Evolutionary conservation across 2,888 invertebrate genomes (phyloP), one percentile per base, ranked within the genome.

Genomic region (Aleiodes alternator): DNA sequence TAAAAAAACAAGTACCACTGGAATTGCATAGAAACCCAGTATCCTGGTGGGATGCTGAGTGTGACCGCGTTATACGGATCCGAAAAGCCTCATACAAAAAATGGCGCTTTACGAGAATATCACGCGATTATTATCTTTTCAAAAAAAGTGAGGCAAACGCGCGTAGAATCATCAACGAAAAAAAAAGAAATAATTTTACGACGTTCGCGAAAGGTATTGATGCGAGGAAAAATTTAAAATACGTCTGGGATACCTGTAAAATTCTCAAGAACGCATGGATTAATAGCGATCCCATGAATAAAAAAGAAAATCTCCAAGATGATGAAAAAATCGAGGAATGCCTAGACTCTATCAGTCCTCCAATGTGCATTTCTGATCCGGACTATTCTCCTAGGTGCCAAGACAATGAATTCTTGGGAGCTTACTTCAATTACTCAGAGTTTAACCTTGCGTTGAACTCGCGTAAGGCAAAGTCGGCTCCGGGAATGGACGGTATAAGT

Each of bases 401-500:
- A 50, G 16, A 50, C n/a, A 48, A 48, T 4, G 66, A 66, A 23
- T 9, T 59, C 0, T 16, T 72, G n/a, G 55, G 69, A 4, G 12
- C 69, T 2, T 56, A 29, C 3, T 80, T 79, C 29, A 73, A 31
- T 14, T 79, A 73, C 51, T 70, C 64, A 8, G 79, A 78, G 69
- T 77, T 76, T 16, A 79, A 78, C 50, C 43, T 56, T 14, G 76
- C 79, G 16, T 48, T 77, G 6, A 73, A 48, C n/a, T 70, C 72
- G 8, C 72, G 68, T 43, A 76, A 73, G 4, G 48, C 34, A n/a
- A 73, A 72, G 6, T 80, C 78, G 7, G 75, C 79, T n/a, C 78
- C 80, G 61, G 78, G 80, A 23, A 71, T 78, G 55, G 77, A 79
- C 51, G 78, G 76, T 23, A 73, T 80, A 53, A 73, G 76, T 55